Evolutionary conservation across 2,797 vertebrate genomes (phyloP).

Genomic region (Gobio occitaniae): DNA sequence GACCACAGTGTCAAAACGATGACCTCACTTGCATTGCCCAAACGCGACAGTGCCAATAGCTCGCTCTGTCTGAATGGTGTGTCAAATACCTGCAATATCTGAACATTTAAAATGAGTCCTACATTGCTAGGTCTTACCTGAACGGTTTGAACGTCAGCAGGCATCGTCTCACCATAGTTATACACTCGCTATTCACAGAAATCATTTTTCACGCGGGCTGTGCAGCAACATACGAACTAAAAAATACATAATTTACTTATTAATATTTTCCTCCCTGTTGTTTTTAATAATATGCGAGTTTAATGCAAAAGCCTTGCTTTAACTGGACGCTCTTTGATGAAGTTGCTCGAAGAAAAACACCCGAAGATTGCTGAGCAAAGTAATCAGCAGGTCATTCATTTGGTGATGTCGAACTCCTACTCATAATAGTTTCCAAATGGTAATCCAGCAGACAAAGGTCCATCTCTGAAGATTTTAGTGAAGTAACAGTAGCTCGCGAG

Average conservation of each 20-base stretch:
- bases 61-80: not conserved
- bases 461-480: not conserved
- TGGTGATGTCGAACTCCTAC: not conserved
- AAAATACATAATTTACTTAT: conserved; percentile 44
- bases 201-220: conserved; percentile 68
- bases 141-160: conserved; percentile 96
- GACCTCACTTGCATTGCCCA: not conserved
- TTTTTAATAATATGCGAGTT: not conserved
- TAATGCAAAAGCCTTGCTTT: not conserved
- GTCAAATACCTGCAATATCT: not conserved
- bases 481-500: not conserved
- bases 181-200: conserved; percentile 83
- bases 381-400: not conserved
- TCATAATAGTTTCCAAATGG: conserved; percentile 12
- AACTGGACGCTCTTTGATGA: not conserved
- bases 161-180: conserved; percentile 95
- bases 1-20: not conserved
- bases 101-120: not conserved
- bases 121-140: conserved; percentile 82
- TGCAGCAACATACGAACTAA: conserved; percentile 7
- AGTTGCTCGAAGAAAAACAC: conserved; percentile 11
- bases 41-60: not conserved
- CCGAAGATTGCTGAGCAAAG: not conserved
- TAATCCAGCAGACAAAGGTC: conserved; percentile 1
- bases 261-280: conserved; percentile 40